phyloP scores from a whole-genome alignment of 2,888 invertebrate genomes.

The Idaea straminata region DNA sequence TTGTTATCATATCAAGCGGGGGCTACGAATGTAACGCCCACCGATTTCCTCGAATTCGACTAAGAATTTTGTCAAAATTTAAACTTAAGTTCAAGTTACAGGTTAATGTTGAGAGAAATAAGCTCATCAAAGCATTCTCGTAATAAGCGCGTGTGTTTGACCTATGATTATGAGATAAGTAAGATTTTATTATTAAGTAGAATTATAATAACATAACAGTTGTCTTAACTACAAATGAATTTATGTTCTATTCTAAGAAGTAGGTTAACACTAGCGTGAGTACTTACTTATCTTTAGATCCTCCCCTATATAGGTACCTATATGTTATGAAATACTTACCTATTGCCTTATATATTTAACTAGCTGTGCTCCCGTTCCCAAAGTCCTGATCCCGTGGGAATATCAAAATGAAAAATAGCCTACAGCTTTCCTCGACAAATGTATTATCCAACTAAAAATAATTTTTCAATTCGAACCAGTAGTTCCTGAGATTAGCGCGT shows the following conservation, averaged over 20 bases:
- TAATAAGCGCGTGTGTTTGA: not conserved
- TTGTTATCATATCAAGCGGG: constrained; percentile 72
- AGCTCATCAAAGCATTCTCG: not conserved
- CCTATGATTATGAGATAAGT: not conserved
- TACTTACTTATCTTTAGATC: not conserved
- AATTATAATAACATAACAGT: not conserved
- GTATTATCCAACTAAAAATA: too few relatives aligned
- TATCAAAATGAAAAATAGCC: too few relatives aligned
- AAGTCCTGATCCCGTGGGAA: too few relatives aligned
- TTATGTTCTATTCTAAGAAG: not conserved
- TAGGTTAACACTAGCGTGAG: not conserved
- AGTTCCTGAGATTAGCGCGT: too few relatives aligned
- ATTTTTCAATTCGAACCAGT: too few relatives aligned
- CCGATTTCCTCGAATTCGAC: constrained; percentile 59
- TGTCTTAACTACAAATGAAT: not conserved
- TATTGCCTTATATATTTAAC: too few relatives aligned
- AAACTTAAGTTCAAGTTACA: not conserved
- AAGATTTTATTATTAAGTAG: not conserved
- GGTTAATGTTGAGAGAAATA: not conserved
- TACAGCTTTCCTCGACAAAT: too few relatives aligned
- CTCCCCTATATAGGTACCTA: too few relatives aligned
- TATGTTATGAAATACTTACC: too few relatives aligned
- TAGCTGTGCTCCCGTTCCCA: too few relatives aligned
- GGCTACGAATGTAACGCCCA: constrained; percentile 61
- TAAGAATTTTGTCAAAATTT: constrained; percentile 14